These are phyloP conservation scores for Tetragnatha montana DNA, from an alignment of 2,888 invertebrate species.

Conservation along the genomic window DNA sequence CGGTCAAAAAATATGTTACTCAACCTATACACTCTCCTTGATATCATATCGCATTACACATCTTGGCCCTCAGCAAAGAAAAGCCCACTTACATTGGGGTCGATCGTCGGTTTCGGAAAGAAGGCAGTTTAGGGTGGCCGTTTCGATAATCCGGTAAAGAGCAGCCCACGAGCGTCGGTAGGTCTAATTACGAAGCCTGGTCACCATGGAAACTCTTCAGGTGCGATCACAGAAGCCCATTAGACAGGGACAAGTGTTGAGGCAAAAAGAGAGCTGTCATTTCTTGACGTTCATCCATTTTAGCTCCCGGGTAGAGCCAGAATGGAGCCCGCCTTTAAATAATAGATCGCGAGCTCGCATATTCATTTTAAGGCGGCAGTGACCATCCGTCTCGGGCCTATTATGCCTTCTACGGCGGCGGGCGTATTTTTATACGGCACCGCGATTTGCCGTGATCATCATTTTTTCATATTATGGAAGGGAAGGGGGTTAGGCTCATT, in stretches of 20 bases:
- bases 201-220: conserved; percentile 60
- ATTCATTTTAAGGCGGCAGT: conserved; percentile 69
- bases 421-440: conserved; percentile 62
- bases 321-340: conserved; percentile 70
- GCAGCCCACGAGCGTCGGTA: conserved; percentile 20
- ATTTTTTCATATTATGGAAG: conserved; percentile 66
- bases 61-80: too few relatives aligned
- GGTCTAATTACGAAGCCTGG: conserved; percentile 53
- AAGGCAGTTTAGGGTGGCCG: conserved; percentile 42
- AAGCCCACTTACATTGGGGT: neutral
- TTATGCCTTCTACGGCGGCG: conserved; percentile 57
- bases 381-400: conserved; percentile 64
- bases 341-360: conserved; percentile 66
- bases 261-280: conserved; percentile 62
- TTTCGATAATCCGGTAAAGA: conserved; percentile 59
- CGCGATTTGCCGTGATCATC: conserved; percentile 66
- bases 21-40: too few relatives aligned
- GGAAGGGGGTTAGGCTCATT: conserved; percentile 63
- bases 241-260: conserved; percentile 69
- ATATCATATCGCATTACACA: too few relatives aligned
- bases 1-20: too few relatives aligned
- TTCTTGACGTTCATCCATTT: conserved; percentile 67
- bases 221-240: conserved; percentile 48
- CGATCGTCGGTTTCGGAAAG: neutral
- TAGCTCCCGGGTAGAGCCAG: conserved; percentile 59